Evolutionary conservation across 1,140 invertebrate species (phyloP).

Genomic region (Panulirus ornatus): DNA sequence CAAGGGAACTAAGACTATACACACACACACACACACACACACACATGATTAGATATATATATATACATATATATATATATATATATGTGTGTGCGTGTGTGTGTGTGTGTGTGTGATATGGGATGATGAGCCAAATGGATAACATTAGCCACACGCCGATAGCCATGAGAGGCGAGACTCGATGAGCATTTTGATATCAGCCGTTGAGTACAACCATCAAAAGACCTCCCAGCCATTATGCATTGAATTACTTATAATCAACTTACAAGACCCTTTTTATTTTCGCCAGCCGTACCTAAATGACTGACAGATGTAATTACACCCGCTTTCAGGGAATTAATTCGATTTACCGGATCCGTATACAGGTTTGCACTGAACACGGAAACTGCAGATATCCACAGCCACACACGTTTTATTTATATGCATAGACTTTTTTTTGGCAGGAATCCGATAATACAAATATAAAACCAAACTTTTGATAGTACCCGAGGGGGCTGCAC

Average conservation of each 20-base stretch:
- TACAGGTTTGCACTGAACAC: not conserved
- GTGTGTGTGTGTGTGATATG: too few relatives aligned
- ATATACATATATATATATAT: too few relatives aligned
- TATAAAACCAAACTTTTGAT: slow-evolving; percentile 11
- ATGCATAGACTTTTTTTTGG: not conserved
- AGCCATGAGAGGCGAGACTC: too few relatives aligned
- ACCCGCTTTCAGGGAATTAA: not conserved
- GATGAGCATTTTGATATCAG: not conserved
- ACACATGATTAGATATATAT: too few relatives aligned
- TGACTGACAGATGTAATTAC: slow-evolving; percentile 10
- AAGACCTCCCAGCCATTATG: not conserved
- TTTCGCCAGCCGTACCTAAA: not conserved
- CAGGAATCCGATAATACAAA: not conserved
- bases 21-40: too few relatives aligned
- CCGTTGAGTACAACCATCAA: not conserved
- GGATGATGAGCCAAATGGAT: too few relatives aligned
- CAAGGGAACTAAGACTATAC: too few relatives aligned
- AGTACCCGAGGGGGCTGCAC: not conserved
- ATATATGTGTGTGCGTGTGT: too few relatives aligned
- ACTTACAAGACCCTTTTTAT: slow-evolving; percentile 17
- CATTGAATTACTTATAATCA: slow-evolving; percentile 8
- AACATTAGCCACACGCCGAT: too few relatives aligned
- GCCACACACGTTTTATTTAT: not conserved
- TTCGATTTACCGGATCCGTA: not conserved
- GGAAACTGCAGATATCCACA: not conserved